These are phyloP conservation scores for Disparrhopalites patrizii DNA, from an alignment of 2,888 invertebrate species.

Conservation along the genomic window DNA sequence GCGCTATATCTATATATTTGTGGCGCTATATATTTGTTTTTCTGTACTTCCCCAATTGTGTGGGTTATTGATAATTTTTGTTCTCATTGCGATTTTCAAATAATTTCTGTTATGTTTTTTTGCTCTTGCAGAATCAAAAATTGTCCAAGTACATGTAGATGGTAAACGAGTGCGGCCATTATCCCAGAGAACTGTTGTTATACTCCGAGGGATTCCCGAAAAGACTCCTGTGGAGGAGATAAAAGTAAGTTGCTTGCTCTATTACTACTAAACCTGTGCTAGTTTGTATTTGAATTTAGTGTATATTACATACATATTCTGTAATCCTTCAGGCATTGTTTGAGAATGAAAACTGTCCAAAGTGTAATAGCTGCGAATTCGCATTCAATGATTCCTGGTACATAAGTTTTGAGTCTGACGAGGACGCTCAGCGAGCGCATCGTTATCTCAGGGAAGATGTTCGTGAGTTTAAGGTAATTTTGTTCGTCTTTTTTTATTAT, in stretches of 20 bases:
- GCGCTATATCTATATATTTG: too few relatives aligned
- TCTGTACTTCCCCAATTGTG: too few relatives aligned
- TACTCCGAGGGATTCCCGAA: conserved; percentile 80
- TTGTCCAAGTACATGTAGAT: conserved; percentile 83
- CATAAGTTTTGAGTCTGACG: conserved; percentile 82
- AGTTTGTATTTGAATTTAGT: background rate
- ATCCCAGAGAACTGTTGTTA: conserved; percentile 82
- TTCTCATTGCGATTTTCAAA: too few relatives aligned
- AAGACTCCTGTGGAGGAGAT: conserved; percentile 75
- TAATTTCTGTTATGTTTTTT: background rate
- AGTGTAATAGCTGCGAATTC: conserved; percentile 78
- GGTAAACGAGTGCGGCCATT: conserved; percentile 81
- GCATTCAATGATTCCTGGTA: conserved; percentile 87
- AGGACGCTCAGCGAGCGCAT: conserved; percentile 82
- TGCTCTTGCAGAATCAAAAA: conserved; percentile 65
- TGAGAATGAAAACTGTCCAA: conserved; percentile 73
- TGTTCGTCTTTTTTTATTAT: background rate
- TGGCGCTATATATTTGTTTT: too few relatives aligned
- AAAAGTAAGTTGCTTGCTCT: conserved; percentile 56
- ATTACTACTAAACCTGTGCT: background rate
- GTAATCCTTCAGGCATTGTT: conserved; percentile 64
- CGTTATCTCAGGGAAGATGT: conserved; percentile 79
- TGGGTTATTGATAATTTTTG: too few relatives aligned
- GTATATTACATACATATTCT: background rate
- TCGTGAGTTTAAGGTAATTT: conserved; percentile 64